Base-by-base conservation (phyloP, 2,113 vertebrate species). In the Dasyprocta punctata region DNA sequence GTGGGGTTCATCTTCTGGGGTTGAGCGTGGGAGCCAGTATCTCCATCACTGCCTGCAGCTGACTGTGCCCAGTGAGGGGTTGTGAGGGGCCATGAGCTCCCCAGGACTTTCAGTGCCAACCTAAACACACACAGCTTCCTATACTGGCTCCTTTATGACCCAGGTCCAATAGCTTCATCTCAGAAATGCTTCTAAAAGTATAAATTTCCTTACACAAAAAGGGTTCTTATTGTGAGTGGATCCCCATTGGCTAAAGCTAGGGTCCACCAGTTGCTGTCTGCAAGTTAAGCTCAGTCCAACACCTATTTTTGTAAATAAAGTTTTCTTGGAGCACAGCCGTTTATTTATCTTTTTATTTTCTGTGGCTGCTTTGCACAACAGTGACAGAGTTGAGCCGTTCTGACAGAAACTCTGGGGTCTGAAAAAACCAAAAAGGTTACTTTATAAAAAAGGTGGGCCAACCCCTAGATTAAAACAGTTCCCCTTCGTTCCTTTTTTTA, bases 21-120 rank as follows among this genome's bases (percentile, higher is more conserved):
- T 28, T 17, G 19, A 19, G 20, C 0, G 0, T 10, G 30, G 52
- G 14, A 14, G 20, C 60, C 3, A 0, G 41, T 2, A 36, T 81
- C 54, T 20, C 65, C 4, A 3, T 20, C 7, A 8, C 22, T 44
- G 41, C 49, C 5, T 33, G 1, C 10, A 47, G 24, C 0, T 16
- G 1, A 9, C 38, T 24, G 56, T 58, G 16, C 26, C n/a, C 28
- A 12, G 80, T n/a, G 14, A 9, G 13, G 3, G 2, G 26, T 38
- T 52, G 26, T 19, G 7, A 47, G n/a, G 56, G 54, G 16, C 19
- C 0, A 0, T n/a, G 52, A 44, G 2, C 44, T 20, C n/a, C 22
- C 60, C 10, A 5, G 71, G 36, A 13, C 47, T 26, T 10, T 44
- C 54, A 11, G 2, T 14, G 30, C 33, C 28, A 22, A 58, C 0